Evolutionary conservation across 2,113 vertebrate genomes (phyloP), one percentile per base, ranked within the genome.

Genomic region (Burhinus bistriatus): DNA sequence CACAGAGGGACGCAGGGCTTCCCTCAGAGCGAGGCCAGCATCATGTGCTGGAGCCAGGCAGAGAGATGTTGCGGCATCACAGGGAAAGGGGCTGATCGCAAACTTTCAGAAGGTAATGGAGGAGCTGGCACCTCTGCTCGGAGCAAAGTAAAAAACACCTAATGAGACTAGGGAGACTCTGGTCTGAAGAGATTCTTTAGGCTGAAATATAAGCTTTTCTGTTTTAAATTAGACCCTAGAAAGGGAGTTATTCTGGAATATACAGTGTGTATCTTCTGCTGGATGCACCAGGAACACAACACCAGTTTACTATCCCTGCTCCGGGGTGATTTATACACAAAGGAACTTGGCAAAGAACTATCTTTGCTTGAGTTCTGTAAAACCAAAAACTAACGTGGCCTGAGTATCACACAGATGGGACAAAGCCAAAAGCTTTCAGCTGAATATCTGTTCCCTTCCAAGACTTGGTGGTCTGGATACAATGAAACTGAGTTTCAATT

Each of bases 381-480:
- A 95, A 80, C 45, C 27, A 66, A 83, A 93, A 89, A 9, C 38
- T 62, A 84, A 61, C 66, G 81, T 75, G 88, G 58, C 51, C 38
- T 90, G 68, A 73, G 51, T 68, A 47, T 76, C 49, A 70, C 36
- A 65, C 32, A 79, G 49, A 54, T 57, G 49, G 51, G 65, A 45
- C 18, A 72, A 84, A 91, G 47, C 14, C 72, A 79, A 87, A 90
- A 92, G 14, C 19, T 89, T 94, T 93, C 87, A 92, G 40, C 51
- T 52, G 76, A 78, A 82, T 72, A 32, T 66, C 51, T 81, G 32
- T 62, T 84, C 44, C 34, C 36, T 95, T 95, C 58, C 70, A 70
- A 71, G 47, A 61, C 44, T 55, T 6, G 3, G 45, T 83, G 85
- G 55, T 85, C 64, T 62, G 29, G 4, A 51, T 70, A 58, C 32